Base-by-base conservation (phyloP, 2,888 invertebrate genomes). In the Baccha elongata region DNA sequence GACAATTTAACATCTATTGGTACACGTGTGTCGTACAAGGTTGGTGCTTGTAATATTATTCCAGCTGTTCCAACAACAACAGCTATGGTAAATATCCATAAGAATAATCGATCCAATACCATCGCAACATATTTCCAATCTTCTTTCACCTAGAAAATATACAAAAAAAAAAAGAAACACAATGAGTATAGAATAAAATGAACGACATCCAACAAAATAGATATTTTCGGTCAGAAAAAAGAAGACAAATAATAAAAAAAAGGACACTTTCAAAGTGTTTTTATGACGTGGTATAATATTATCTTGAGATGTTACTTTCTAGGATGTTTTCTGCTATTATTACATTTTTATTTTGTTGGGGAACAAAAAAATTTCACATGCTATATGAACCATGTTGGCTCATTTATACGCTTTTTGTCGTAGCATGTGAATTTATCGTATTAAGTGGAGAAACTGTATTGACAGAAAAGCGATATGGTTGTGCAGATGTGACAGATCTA, bases 81-180 rank as follows among this genome's bases (percentile, higher is more conserved):
- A 58, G 98, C 98, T 89, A 98, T 93, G 86, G 98, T 98, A 92
- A 99, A 99, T 91, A 99, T 98, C 96, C 98, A 98, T 87, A 99
- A 93, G 92, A 99, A 99, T 88, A 99, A 93, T 85, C 99, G 94
- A 92, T 99, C 99, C 90, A 99, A 93, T 86, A 99, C 98, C 97
- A 98, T 98, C 85, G 98, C 98, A 86, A 99, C 98, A 92, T 97
- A 99, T 91, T 99, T 99, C 99, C 99, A 99, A 92, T 99, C 98
- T 92, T 98, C 98, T 92, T 97, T 97, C 86, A 97, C 96, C 97
- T 97, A 88, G 42, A 87, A 88, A 71, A 37, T 50, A 64, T n/a
- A 42, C n/a, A 19, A 53, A 19, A 71, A 55, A 21, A 32, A 58
- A 44, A 19, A 53, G 17, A 62, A 46, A 58, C 46, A 26, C 64